phyloP scores from a whole-genome alignment of 1,140 invertebrate species.

The Macrocentrus cingulum region DNA sequence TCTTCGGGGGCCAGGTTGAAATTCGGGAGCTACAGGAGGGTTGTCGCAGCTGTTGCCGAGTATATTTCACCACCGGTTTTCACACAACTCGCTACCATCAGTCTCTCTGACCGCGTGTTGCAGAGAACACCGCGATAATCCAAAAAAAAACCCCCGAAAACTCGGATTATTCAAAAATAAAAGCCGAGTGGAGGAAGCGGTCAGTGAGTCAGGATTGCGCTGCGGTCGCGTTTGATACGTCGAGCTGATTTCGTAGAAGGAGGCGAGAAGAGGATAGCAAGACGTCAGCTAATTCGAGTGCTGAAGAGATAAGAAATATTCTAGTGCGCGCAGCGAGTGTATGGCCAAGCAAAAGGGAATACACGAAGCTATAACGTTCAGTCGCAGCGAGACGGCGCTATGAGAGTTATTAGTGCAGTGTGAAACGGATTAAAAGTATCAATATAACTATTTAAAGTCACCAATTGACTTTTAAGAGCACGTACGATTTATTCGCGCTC shows the following conservation, averaged over 20 bases:
- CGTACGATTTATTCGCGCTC: conserved; percentile 6
- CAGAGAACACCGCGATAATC: no score
- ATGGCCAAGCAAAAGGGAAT: conserved; percentile 18
- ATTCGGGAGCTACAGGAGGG: no score
- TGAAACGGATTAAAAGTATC: neutral
- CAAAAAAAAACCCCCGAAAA: no score
- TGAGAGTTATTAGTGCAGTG: conserved; percentile 4
- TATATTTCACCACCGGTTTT: no score
- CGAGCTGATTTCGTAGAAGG: neutral
- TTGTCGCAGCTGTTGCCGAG: no score
- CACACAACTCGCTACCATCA: no score
- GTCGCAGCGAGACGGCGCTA: neutral
- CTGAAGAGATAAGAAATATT: conserved; percentile 11
- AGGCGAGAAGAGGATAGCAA: conserved; percentile 1
- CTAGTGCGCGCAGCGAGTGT: conserved; percentile 1
- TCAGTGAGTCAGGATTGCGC: no score
- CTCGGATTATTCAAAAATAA: no score
- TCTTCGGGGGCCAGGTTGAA: no score
- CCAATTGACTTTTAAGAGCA: conserved; percentile 2
- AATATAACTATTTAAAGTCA: conserved; percentile 8
- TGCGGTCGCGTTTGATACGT: no score
- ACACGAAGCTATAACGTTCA: conserved; percentile 1
- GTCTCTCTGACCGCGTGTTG: no score
- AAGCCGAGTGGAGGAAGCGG: no score
- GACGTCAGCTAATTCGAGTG: conserved; percentile 24